Evolutionary conservation across 2,113 vertebrate genomes (phyloP), one percentile per base, ranked within the genome.

Genomic region (Cygnus buccinator): DNA sequence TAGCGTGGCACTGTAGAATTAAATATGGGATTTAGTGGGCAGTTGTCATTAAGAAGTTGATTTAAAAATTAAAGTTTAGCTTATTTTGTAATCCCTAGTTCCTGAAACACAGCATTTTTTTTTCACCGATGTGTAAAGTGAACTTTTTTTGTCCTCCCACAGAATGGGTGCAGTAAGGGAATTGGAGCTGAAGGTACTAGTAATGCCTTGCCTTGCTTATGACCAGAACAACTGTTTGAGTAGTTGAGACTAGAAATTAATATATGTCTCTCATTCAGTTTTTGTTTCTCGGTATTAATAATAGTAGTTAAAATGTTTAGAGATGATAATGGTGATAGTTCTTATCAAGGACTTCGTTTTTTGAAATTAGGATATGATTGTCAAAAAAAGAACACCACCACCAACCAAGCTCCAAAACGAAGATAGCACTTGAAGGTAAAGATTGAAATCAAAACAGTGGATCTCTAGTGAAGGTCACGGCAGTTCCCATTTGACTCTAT

Each of bases 61-160:
- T 83, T 59, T 26, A 10, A 85, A 83, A 17, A 37, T 21, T 0
- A 0, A 37, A 33, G 2, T 59, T 75, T 20, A 29, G 4, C 35
- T 67, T 75, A 35, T 11, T 4, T 54, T 67, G 15, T 3, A 35
- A 23, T 77, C 55, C 48, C 16, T 65, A 52, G 3, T 31, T 93
- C 26, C n/a, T 73, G 55, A 55, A 57, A 48, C 3, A 5, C 14
- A 14, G 61, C 35, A 43, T 39, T 31, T 29, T 61, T 61, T 61
- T 68, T 31, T 19, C 20, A 50, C 9, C 10, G 3, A 23, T 72
- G 3, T 61, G 28, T 28, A 46, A 54, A 46, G 21, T 37, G 37
- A 73, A 68, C 5, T 5, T 29, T 28, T 78, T 52, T 52, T 93
- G 39, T 57, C 22, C 5, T 20, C 11, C 13, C 11, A 29, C 5